Percentiles rank a stretch among this genome's conserved stretches.
phyloP scores from a whole-genome alignment of 37 sponge, comb jelly and placozoan species.

The Ianthella basta region DNA sequence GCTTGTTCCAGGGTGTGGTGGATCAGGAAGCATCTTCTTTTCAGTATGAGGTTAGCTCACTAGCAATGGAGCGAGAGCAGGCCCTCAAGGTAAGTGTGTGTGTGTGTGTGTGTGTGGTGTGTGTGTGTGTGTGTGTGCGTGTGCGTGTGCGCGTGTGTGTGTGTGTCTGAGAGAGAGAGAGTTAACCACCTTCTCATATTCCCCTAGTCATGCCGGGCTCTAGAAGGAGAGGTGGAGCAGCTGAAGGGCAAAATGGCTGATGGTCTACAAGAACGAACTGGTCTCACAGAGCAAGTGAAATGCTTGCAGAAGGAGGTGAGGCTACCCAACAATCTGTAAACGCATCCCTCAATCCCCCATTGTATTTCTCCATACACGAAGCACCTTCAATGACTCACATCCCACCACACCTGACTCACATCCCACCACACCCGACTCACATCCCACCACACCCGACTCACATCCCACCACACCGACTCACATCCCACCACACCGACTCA shows the following conservation, averaged over 20 bases:
- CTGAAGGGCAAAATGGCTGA: background rate
- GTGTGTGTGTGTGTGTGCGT: slow-evolving; percentile 29
- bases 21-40: slow-evolving; percentile 54
- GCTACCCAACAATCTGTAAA: no score
- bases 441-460: background rate
- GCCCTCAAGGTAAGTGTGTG: slow-evolving; percentile 50
- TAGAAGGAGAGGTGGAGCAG: slow-evolving; percentile 2
- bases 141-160: slow-evolving; percentile 33
- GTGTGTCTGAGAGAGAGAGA: background rate
- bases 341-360: no score
- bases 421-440: background rate
- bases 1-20: slow-evolving; percentile 6
- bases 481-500: background rate
- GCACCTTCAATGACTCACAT: no score
- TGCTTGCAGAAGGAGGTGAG: slow-evolving; percentile 3
- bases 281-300: background rate
- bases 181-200: background rate
- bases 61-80: slow-evolving; percentile 55
- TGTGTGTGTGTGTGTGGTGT: background rate
- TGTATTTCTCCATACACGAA: no score
- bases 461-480: background rate
- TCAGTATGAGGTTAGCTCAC: slow-evolving; percentile 67
- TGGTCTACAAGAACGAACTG: background rate
- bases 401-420: background rate
- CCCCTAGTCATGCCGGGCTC: background rate